Evolutionary conservation across 2,888 invertebrate species (phyloP).

Genomic region (Sesamia inferens): DNA sequence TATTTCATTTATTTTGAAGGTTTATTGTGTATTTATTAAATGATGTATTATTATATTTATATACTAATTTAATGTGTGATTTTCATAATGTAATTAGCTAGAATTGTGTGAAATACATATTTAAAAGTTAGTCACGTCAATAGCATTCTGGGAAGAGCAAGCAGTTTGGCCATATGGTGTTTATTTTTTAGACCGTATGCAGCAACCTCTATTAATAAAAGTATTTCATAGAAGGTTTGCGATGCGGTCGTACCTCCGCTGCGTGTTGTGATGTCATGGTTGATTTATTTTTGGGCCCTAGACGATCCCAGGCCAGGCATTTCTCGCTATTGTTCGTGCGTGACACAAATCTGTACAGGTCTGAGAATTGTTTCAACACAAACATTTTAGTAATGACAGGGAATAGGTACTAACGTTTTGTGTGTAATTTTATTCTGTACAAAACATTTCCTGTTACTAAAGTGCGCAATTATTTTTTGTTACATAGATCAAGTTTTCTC

Average conservation of each 20-base stretch:
- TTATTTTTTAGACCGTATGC: constrained; percentile 40
- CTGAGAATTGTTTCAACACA: constrained; percentile 64
- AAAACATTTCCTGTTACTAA: constrained; percentile 74
- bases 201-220: constrained; percentile 49
- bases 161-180: constrained; percentile 18
- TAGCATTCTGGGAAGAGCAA: constrained; percentile 41
- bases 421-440: constrained; percentile 68
- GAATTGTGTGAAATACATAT: constrained; percentile 14
- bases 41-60: constrained; percentile 4
- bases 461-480: constrained; percentile 78
- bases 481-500: constrained; percentile 72
- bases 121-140: background rate
- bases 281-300: constrained; percentile 64
- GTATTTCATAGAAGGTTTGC: constrained; percentile 52
- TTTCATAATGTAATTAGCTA: constrained; percentile 23
- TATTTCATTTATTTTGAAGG: constrained; percentile 51
- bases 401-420: constrained; percentile 59
- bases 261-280: constrained; percentile 63
- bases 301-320: constrained; percentile 43
- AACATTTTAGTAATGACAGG: constrained; percentile 62
- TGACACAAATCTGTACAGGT: constrained; percentile 65
- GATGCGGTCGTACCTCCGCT: constrained; percentile 45
- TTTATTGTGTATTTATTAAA: constrained; percentile 32
- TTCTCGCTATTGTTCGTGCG: constrained; percentile 66
- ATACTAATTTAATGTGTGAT: no score